Evolutionary conservation across 2,797 vertebrate species (phyloP).

Genomic region (Hyperoplus lanceolatus): DNA sequence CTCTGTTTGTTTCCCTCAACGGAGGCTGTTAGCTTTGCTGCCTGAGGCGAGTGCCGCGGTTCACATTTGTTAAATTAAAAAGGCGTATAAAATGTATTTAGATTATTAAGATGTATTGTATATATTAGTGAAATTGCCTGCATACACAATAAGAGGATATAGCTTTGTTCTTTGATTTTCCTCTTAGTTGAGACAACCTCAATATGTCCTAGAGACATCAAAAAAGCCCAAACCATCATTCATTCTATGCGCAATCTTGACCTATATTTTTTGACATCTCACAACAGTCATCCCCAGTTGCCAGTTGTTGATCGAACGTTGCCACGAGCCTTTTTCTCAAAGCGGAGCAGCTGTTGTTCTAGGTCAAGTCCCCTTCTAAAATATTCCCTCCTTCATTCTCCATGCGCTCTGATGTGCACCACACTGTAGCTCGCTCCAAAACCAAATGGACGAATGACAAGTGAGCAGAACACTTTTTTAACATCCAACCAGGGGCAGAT

Average conservation of each 20-base stretch:
- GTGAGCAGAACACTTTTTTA: constrained; percentile 78
- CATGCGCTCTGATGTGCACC: constrained; percentile 53
- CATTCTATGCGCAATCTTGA: constrained; percentile 13
- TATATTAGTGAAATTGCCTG: constrained; percentile 29
- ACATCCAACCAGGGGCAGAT: constrained; percentile 69
- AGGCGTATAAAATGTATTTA: constrained; percentile 51
- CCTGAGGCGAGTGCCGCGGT: constrained; percentile 44
- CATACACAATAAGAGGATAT: constrained; percentile 1
- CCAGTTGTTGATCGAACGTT: constrained; percentile 45
- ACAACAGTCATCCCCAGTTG: constrained; percentile 25
- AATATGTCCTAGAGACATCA: not conserved
- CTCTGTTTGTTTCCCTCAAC: constrained; percentile 60
- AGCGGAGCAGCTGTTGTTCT: constrained; percentile 61
- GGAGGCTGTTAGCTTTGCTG: constrained; percentile 40
- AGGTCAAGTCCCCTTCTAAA: constrained; percentile 45
- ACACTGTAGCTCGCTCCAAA: constrained; percentile 11
- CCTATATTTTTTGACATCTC: constrained; percentile 42
- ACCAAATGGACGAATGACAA: constrained; percentile 55
- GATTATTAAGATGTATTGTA: constrained; percentile 45
- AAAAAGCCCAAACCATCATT: constrained; percentile 5
- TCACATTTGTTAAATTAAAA: constrained; percentile 42
- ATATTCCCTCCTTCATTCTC: constrained; percentile 50
- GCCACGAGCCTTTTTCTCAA: constrained; percentile 39
- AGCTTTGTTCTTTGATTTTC: not conserved
- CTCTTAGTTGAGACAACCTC: not conserved